Evolutionary conservation across 35 echinoderm and acorn worm genomes (phyloP), one percentile per base, ranked within the genome.

Genomic region (Heliocidaris tuberculata): DNA sequence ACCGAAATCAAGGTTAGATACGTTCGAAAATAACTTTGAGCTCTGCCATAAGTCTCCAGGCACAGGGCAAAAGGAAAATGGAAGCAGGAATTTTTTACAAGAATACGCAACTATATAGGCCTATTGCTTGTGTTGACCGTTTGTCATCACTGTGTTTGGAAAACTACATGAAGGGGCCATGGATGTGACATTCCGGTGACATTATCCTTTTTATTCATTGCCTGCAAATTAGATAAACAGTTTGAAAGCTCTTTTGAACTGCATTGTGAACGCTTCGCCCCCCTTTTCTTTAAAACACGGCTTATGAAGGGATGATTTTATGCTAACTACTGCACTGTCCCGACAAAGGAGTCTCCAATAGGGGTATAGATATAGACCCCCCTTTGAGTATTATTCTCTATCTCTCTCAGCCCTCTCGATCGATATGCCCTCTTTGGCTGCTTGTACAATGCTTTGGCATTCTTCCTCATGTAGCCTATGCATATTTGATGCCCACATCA

Each of bases 401-500:
- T 70, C 60, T 70, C 60, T 70, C 60, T 70, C 7, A 19, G 27
- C 60, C 27, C 60, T 27, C 17, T 5, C 60, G 60, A 70, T 70
- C 60, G 60, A 70, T 70, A 70, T 70, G 86, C 10, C 15, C 31
- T 32, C 86, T 88, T 88, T 86, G 24, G n/a, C 47, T 88, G 16
- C 47, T 88, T 88, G 31, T 32, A 88, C 86, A 88, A 88, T 88
- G 15, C 31, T 13, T 17, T 32, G 31, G 47, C 86, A 88, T 88
- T 88, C 86, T 88, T 35, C 9, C 31, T 48, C n/a, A 2, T 35
- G 86, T 88, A 88, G 10, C 12, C 31, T 7, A 88, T 88, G 86
- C 31, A 88, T 88, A 32, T 88, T 88, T 88, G 13, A 88, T 88
- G 86, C 86, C 86, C 30, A 35, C 86, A 19, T 31, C 86, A 88